Percentiles rank a stretch among this genome's conserved stretches.
Conservation (phyloP, 2,797 vertebrate genomes). For the Gymnothorax reevesii region DNA sequence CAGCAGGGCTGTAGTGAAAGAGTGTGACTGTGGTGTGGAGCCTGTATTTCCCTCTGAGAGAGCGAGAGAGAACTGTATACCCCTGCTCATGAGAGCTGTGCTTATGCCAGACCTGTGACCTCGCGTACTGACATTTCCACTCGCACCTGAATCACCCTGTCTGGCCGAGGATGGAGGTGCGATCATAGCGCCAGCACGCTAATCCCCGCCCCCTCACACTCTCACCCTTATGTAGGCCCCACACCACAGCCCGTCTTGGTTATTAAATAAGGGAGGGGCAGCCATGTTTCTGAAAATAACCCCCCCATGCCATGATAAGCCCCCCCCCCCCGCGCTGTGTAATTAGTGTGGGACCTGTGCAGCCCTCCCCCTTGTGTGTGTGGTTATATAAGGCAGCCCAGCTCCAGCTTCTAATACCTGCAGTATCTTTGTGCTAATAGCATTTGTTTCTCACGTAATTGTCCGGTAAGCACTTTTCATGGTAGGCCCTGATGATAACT, state of each 20-base stretch:
- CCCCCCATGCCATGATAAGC: constrained; percentile 62
- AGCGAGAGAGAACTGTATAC: constrained; percentile 37
- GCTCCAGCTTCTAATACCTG: neutral
- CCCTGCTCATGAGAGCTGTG: constrained; percentile 67
- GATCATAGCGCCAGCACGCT: constrained; percentile 43
- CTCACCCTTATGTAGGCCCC: constrained; percentile 33
- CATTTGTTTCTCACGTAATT: neutral
- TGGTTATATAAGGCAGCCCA: constrained; percentile 44
- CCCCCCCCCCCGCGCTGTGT: constrained; percentile 60
- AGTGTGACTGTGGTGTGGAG: constrained; percentile 9
- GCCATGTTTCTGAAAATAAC: constrained; percentile 68
- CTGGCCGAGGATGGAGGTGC: constrained; percentile 48
- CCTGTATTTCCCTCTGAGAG: constrained; percentile 62
- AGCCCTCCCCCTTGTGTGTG: constrained; percentile 28
- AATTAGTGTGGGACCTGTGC: constrained; percentile 60
- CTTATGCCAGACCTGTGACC: constrained; percentile 64
- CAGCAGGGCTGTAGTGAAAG: neutral
- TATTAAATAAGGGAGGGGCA: constrained; percentile 58
- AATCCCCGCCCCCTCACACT: constrained; percentile 25
- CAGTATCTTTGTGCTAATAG: neutral
- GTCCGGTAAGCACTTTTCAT: neutral
- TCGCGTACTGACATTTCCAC: constrained; percentile 70
- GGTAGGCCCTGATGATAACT: neutral
- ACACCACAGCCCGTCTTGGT: constrained; percentile 55
- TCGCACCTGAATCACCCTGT: constrained; percentile 63